Evolutionary conservation across 2,888 invertebrate genomes (phyloP).

Genomic region (Clusia tigrina): DNA sequence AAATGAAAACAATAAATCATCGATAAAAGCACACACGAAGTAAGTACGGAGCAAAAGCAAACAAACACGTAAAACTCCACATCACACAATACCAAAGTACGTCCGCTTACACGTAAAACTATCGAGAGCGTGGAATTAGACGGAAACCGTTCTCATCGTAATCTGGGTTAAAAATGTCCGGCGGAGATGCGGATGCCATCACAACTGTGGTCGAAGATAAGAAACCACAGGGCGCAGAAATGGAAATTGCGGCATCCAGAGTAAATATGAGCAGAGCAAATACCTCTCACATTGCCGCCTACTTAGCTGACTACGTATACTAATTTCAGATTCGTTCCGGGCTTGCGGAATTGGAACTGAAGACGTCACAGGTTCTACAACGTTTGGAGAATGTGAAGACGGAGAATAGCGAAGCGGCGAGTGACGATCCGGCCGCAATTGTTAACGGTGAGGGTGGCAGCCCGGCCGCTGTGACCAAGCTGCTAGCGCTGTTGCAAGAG

Average conservation of each 20-base stretch:
- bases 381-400: slow-evolving; percentile 71
- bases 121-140: too few relatives aligned
- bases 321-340: slow-evolving; percentile 69
- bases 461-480: background rate
- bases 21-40: background rate
- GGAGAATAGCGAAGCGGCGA: slow-evolving; percentile 1
- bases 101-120: too few relatives aligned
- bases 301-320: background rate
- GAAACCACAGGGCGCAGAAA: slow-evolving; percentile 57
- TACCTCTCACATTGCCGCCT: background rate
- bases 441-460: slow-evolving; percentile 8
- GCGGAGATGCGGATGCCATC: slow-evolving; percentile 44
- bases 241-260: slow-evolving; percentile 63
- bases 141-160: too few relatives aligned
- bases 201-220: slow-evolving; percentile 37
- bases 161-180: slow-evolving; percentile 46
- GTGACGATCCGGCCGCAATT: slow-evolving; percentile 22
- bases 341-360: slow-evolving; percentile 73
- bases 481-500: slow-evolving; percentile 63
- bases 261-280: slow-evolving; percentile 46
- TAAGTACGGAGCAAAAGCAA: background rate
- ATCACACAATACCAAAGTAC: background rate
- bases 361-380: slow-evolving; percentile 77
- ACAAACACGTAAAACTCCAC: background rate
- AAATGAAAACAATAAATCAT: too few relatives aligned